Evolutionary conservation across 1,140 invertebrate genomes (phyloP).

Genomic region (Linepithema humile): DNA sequence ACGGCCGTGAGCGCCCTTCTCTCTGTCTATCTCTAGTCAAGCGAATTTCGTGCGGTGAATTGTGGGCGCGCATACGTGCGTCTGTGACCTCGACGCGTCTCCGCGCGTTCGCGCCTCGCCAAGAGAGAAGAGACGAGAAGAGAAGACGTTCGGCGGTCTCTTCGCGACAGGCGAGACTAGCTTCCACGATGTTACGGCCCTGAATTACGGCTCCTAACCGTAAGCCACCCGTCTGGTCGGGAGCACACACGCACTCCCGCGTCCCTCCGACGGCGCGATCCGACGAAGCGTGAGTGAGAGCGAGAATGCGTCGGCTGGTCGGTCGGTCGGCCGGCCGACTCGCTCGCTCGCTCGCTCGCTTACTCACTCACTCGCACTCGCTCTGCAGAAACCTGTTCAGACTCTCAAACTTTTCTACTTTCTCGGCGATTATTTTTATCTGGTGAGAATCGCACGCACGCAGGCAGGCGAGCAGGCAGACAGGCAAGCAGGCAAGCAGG

Average conservation of each 20-base stretch:
- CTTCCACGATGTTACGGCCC: constrained; percentile 68
- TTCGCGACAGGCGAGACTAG: not conserved
- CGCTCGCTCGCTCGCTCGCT: constrained; percentile 54
- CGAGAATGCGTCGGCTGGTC: constrained; percentile 34
- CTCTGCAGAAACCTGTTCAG: constrained; percentile 82
- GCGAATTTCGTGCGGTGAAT: constrained; percentile 5
- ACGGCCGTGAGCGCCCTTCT: not conserved
- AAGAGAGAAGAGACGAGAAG: not conserved
- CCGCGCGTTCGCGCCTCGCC: not conserved
- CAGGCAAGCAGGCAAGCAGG: not conserved
- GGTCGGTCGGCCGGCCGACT: constrained; percentile 19
- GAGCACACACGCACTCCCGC: constrained; percentile 80
- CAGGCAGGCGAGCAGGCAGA: not conserved
- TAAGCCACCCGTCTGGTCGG: constrained; percentile 80
- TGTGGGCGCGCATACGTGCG: not conserved
- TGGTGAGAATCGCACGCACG: constrained; percentile 50
- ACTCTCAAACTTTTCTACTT: constrained; percentile 80
- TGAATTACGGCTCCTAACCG: constrained; percentile 74
- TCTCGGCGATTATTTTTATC: constrained; percentile 79
- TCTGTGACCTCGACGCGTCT: constrained; percentile 12
- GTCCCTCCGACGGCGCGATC: constrained; percentile 66
- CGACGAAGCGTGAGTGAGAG: constrained; percentile 52
- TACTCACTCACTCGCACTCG: constrained; percentile 20
- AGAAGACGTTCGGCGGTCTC: not conserved
- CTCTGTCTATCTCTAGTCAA: not conserved